Percentiles rank a stretch among this genome's conserved stretches.
These are phyloP conservation scores for Burhinus oedicnemus DNA, from an alignment of 2,113 vertebrate genomes.

Conservation along the genomic window DNA sequence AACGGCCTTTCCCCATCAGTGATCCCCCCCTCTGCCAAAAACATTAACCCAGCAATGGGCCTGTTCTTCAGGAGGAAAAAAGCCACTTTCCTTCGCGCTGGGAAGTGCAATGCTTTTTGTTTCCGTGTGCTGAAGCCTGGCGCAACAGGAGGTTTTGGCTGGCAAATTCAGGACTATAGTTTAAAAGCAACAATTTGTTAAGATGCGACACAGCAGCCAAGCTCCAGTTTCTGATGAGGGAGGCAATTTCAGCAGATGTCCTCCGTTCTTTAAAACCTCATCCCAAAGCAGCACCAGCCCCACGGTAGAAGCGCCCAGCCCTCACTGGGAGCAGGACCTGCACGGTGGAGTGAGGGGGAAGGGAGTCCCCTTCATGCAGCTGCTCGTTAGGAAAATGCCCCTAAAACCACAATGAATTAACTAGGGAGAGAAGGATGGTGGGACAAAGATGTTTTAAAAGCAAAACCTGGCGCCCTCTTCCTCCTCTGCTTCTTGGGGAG, in stretches of 20 bases:
- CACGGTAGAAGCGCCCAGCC: fast-evolving
- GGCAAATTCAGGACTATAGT: background rate
- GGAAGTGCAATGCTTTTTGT: background rate
- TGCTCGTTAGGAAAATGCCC: background rate
- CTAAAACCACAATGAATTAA: background rate
- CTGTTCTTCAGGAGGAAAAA: background rate
- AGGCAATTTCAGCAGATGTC: background rate
- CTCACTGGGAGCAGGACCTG: background rate
- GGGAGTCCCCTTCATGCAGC: background rate
- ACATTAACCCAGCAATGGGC: fast-evolving
- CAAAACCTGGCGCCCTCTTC: background rate
- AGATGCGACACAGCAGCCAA: background rate
- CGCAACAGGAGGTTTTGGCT: background rate
- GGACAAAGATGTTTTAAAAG: background rate
- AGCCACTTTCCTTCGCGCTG: background rate
- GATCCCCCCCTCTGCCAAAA: background rate
- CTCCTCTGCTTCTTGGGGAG: background rate
- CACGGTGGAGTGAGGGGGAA: background rate
- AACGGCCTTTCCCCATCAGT: background rate
- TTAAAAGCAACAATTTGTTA: background rate
- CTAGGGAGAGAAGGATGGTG: background rate
- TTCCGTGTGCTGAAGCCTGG: fast-evolving
- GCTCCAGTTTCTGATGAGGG: background rate
- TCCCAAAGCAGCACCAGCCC: background rate
- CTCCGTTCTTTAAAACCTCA: background rate